Conservation (phyloP, 2,113 vertebrate species). For the Epinephelus moara region DNA sequence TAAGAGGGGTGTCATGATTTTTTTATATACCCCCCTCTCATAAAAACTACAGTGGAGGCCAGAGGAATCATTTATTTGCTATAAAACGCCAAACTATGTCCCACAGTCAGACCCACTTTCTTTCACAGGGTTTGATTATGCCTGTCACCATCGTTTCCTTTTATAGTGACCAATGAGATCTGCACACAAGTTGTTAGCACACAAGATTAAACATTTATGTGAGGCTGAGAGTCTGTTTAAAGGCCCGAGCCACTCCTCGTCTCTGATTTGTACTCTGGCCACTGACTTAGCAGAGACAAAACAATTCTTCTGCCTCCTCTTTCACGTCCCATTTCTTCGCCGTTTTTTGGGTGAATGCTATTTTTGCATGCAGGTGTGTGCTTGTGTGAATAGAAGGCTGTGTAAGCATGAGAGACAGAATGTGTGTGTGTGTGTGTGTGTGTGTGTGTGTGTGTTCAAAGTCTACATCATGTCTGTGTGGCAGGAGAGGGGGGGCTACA, state of each 20-base stretch:
- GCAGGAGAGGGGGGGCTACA: background rate
- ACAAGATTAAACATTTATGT: conserved; percentile 73
- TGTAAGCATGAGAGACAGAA: conserved; percentile 44
- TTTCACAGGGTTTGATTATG: conserved; percentile 20
- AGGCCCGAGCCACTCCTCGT: conserved; percentile 29
- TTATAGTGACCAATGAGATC: conserved; percentile 38
- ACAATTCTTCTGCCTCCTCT: conserved; percentile 44
- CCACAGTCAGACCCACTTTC: conserved; percentile 13
- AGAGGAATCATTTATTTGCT: conserved; percentile 21
- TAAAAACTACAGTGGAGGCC: background rate
- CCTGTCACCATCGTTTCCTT: conserved; percentile 25
- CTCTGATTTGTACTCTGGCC: conserved; percentile 35
- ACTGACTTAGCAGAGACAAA: conserved; percentile 25
- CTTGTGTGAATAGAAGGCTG: conserved; percentile 41
- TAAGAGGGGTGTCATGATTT: conserved; percentile 13
- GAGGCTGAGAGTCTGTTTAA: conserved; percentile 45
- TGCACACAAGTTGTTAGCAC: conserved; percentile 54
- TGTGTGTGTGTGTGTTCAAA: conserved; percentile 34
- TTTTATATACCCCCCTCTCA: conserved; percentile 22
- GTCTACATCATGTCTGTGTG: conserved; percentile 51
- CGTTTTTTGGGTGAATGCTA: conserved; percentile 64
- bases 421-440: conserved; percentile 17
- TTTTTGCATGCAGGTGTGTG: conserved; percentile 72
- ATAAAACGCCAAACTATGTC: conserved; percentile 28
- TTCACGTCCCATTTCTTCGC: conserved; percentile 57